Base-by-base conservation (phyloP, 2,113 vertebrate genomes). In the Sciurus niger region DNA sequence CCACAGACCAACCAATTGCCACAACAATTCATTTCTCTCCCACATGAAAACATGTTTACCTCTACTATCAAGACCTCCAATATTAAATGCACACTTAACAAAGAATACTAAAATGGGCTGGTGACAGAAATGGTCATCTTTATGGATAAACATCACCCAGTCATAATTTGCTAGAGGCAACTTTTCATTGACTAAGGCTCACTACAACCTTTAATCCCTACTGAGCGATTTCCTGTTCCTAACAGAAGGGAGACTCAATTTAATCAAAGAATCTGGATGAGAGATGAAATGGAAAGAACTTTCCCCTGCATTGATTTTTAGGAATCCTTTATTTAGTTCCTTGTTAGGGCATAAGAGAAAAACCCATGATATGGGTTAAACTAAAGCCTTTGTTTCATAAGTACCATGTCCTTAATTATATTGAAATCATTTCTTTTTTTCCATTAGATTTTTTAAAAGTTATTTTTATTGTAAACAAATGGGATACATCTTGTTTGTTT, bases 331-430 rank as follows among this genome's bases (percentile, higher is more conserved):
- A 88, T 79, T 90, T 95, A 17, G 28, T 96, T 96, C 55, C 68
- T 95, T 46, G 88, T 22, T 63, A 46, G 3, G 13, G 53, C 10
- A 77, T 68, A 74, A 93, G 28, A 89, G 34, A 82, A 83, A 84
- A 83, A 51, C 84, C 40, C 48, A 20, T 89, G 90, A 67, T 89
- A 89, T 65, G 28, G 18, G 3, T 17, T 89, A 7, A 30, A 5
- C 20, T 72, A 90, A 96, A 95, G 84, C 63, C 17, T 53, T 94
- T 73, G 53, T 84, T 94, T 67, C 70, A n/a, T 60, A 93, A 93
- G 40, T 68, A 34, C 48, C 53, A 85, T 86, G 84, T 72, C 84
- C 94, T 96, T 74, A 87, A 92, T 95, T 89, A 86, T 83, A 89
- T 30, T 46, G 25, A 94, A 94, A 95, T 85, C 8, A 58, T 90